Evolutionary conservation across 2,888 invertebrate genomes (phyloP), one percentile per base, ranked within the genome.

Genomic region (Gerosis bhagava): DNA sequence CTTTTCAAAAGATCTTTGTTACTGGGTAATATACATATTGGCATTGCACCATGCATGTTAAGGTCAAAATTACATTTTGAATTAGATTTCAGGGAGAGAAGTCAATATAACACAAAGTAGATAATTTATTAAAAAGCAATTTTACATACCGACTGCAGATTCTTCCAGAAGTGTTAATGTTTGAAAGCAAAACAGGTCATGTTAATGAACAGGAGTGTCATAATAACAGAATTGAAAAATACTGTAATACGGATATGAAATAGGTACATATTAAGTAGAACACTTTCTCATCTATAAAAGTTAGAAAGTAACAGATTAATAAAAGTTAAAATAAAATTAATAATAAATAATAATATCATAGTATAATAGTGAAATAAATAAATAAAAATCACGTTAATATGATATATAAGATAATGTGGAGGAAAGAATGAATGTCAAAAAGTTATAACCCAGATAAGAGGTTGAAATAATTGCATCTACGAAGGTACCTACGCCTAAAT

Each of bases 131-230:
- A 68, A 50, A 61, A 69, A 70, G 64, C 60, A 60, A 46, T 16
- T 70, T 81, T 87, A 88, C 87, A 75, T 87, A 88, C 87, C 87
- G 60, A 87, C 87, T 84, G 86, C 70, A 58, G 63, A 56, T 71
- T 73, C 73, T 69, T 87, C 87, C 86, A 75, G 71, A 73, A 70
- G 77, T 69, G 72, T 73, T 67, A 65, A 74, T 63, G 71, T 72
- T 82, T 77, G 86, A 73, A 84, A 83, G 76, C 73, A 80, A 71
- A 84, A 83, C 60, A 74, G 62, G 62, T 67, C 67, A 74, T 67
- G 63, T 78, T 77, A 74, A 78, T 73, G 67, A 72, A 62, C 41
- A 48, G n/a, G 10, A 37, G 19, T 37, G 8, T 11, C n/a, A n/a
- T 36, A 3, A 31, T 21, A 26, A 17, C 2, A 41, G 22, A n/a